Percentiles rank a stretch among this genome's conserved stretches.
These are phyloP conservation scores for human (Homo sapiens) DNA, from an alignment of 2,113 vertebrate genomes.

Conservation along the genomic window DNA sequence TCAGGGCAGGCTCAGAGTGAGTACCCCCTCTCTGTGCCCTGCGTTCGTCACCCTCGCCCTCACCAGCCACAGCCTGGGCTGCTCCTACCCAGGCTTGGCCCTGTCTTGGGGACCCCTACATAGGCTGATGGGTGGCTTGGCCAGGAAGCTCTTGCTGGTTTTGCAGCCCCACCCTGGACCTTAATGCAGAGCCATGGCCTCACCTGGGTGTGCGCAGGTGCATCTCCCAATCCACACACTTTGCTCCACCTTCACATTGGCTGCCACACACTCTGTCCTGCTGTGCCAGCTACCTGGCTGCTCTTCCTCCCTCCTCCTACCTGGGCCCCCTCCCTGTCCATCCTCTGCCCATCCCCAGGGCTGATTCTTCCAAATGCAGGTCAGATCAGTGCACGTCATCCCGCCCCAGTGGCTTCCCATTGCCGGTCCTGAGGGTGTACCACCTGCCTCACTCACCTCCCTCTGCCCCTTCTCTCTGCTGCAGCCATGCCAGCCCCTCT, in stretches of 20 bases:
- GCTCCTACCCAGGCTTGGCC: neutral
- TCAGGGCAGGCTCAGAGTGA: slow-evolving; percentile 81
- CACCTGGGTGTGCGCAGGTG: accelerated
- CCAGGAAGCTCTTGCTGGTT: neutral
- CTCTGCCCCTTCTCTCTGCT: neutral
- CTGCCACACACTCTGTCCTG: accelerated
- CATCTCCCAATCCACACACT: accelerated
- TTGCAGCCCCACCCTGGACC: too few relatives aligned
- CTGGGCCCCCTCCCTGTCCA: accelerated
- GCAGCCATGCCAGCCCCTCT: neutral
- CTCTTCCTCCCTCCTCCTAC: too few relatives aligned
- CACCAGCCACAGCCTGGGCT: accelerated
- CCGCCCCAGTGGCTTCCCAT: accelerated
- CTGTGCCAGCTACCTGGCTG: neutral
- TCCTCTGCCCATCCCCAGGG: neutral
- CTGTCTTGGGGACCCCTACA: neutral
- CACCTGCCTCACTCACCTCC: accelerated
- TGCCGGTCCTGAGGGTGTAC: neutral
- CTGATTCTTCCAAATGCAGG: neutral
- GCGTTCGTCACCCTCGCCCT: neutral
- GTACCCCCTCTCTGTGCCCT: neutral
- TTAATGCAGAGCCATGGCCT: accelerated
- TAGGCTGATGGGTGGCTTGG: accelerated
- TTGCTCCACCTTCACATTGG: accelerated
- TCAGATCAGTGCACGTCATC: neutral